Conservation (phyloP, 2,797 vertebrate species). For the Hozukius guyotensis region DNA sequence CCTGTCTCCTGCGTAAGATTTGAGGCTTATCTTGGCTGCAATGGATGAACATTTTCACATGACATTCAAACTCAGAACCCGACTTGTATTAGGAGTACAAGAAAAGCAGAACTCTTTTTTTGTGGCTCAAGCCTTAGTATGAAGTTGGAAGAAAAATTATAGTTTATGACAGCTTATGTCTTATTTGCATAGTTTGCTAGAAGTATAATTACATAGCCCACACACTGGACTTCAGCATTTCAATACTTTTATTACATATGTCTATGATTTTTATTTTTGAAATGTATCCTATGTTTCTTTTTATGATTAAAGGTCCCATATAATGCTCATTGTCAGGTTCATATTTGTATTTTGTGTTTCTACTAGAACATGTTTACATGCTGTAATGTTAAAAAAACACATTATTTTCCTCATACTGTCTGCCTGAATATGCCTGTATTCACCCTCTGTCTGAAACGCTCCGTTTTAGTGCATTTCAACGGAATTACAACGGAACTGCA, state of each 20-base stretch:
- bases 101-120: background rate
- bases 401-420: no score
- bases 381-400: no score
- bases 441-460: no score
- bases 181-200: background rate
- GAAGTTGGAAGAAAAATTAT: background rate
- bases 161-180: background rate
- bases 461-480: no score
- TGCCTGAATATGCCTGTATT: no score
- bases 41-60: background rate
- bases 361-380: no score
- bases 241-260: background rate
- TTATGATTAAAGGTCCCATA: background rate
- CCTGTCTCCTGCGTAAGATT: background rate
- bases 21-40: slow-evolving; percentile 12
- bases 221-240: background rate
- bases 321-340: no score
- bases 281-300: background rate
- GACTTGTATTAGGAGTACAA: background rate
- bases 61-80: background rate
- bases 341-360: no score
- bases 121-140: background rate
- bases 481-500: no score
- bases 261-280: background rate
- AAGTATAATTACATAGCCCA: background rate